Percentiles rank a stretch among this genome's conserved stretches.
Evolutionary conservation across 2,888 invertebrate species (phyloP).

Genomic region (Drosophila basisetae): DNA sequence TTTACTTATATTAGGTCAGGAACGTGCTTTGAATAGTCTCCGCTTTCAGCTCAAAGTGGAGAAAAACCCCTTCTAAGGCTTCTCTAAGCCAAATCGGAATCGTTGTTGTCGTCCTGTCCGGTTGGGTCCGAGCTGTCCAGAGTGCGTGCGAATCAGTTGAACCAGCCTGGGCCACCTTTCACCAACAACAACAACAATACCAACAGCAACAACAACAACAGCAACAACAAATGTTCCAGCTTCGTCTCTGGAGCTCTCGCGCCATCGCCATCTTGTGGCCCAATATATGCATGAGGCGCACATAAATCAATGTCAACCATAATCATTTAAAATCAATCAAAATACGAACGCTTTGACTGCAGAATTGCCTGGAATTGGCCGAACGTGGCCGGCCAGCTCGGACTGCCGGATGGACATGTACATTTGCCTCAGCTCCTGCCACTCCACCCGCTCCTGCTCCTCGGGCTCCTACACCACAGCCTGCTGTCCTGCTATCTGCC

Average conservation of each 20-base stretch:
- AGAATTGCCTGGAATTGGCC: slow-evolving; percentile 83
- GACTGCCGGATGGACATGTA: slow-evolving; percentile 60
- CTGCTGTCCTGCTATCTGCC: slow-evolving; percentile 74
- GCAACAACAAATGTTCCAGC: slow-evolving; percentile 31
- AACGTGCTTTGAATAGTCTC: slow-evolving; percentile 83
- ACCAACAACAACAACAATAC: slow-evolving; percentile 21
- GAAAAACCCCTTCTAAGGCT: slow-evolving; percentile 53
- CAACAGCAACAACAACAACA: slow-evolving; percentile 2
- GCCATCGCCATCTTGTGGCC: slow-evolving; percentile 78
- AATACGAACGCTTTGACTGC: slow-evolving; percentile 84
- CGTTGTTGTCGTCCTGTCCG: slow-evolving; percentile 46
- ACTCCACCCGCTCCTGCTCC: slow-evolving; percentile 1
- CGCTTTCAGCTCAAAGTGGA: slow-evolving; percentile 14
- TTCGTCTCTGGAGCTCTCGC: slow-evolving; percentile 26
- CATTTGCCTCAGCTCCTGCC: slow-evolving; percentile 50
- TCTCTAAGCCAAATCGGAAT: slow-evolving; percentile 74
- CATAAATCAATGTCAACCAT: slow-evolving; percentile 85
- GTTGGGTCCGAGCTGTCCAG: slow-evolving; percentile 30
- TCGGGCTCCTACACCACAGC: slow-evolving; percentile 13
- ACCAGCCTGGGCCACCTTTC: slow-evolving; percentile 59
- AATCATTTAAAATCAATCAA: slow-evolving; percentile 85
- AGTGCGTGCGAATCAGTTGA: slow-evolving; percentile 74
- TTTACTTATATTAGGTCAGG: slow-evolving; percentile 84
- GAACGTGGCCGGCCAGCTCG: slow-evolving; percentile 65
- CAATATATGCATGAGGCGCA: slow-evolving; percentile 82